Base-by-base conservation (phyloP, 2,888 invertebrate genomes). In the Rotaria socialis region DNA sequence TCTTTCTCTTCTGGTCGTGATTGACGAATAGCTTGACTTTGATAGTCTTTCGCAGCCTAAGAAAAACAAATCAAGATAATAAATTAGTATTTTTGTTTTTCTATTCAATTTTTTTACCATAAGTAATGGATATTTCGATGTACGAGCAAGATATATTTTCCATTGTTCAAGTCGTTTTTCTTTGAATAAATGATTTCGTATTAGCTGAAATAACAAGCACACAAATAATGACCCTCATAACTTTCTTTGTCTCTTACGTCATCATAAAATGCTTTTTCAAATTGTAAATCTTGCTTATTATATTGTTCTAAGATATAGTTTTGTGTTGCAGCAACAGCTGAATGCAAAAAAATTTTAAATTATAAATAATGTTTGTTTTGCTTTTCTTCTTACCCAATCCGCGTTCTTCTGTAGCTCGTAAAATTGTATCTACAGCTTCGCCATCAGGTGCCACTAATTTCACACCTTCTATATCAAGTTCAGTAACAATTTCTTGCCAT, bases 361-460 rank as follows among this genome's bases (percentile, higher is more conserved):
- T 27, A n/a, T 67, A 27, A 11, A 10, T 3, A 67, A 8, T 27
- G 27, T 67, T 43, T 43, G 0, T 47, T 47, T 11, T 80, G 4
- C 35, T 85, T 80, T 55, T 50, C 2, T 74, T 85, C 6, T 74
- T 85, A 85, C 84, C 85, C 50, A 85, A 24, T 10, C 80, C 86
- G 60, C 86, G 75, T 47, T 90, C 90, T 85, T 90, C 89, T 16
- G 90, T 89, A n/a, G 90, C 90, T 27, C 90, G 88, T 16, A 89
- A 88, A 11, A 91, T 90, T 14, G 90, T 90, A 87, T 91, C 90
- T 27, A 91, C 88, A 0, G 90, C 90, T 87, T 91, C 91, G 27
- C 89, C 88, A 87, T 91, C 91, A 7, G 91, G 90, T n/a, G 90
- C 90, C 8, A 90, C 89, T 24, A 91, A 91, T n/a, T 90, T 88